A percentile compares a stretch with the other conserved stretches of the same genome.
phyloP scores from a whole-genome alignment of 2,113 vertebrate species.

The Grammomys dolichurus region DNA sequence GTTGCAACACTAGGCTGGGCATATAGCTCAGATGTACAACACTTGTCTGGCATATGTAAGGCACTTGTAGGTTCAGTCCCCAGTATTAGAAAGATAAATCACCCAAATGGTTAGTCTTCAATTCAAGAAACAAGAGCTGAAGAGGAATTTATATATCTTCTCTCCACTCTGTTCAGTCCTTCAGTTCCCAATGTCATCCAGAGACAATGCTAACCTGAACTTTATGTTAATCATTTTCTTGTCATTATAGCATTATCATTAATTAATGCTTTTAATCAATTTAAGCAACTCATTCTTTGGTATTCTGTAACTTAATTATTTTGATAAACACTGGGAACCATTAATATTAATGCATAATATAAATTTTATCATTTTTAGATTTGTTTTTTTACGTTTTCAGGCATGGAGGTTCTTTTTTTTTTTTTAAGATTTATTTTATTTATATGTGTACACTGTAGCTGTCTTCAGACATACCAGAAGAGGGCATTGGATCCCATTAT shows the following conservation, averaged over 20 bases:
- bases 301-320: slow-evolving; percentile 43
- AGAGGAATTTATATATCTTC: not conserved
- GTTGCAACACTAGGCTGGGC: not conserved
- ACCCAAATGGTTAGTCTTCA: not conserved
- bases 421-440: too few species aligned
- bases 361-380: not conserved
- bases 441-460: too few species aligned
- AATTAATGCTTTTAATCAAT: slow-evolving; percentile 21
- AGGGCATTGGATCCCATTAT: too few species aligned
- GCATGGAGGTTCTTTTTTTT: too few species aligned
- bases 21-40: not conserved
- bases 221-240: slow-evolving; percentile 29
- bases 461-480: too few species aligned
- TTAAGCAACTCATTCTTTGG: slow-evolving; percentile 1
- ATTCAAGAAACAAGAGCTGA: slow-evolving; percentile 15
- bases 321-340: not conserved
- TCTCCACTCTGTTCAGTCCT: not conserved
- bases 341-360: not conserved
- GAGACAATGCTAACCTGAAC: slow-evolving; percentile 21
- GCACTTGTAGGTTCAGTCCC: not conserved
- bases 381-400: slow-evolving; percentile 24
- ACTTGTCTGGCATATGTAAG: not conserved
- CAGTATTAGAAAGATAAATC: not conserved
- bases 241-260: slow-evolving; percentile 19
- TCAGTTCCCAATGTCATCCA: not conserved